Evolutionary conservation across 2,888 invertebrate genomes (phyloP).

Genomic region (Trachelus stipa): DNA sequence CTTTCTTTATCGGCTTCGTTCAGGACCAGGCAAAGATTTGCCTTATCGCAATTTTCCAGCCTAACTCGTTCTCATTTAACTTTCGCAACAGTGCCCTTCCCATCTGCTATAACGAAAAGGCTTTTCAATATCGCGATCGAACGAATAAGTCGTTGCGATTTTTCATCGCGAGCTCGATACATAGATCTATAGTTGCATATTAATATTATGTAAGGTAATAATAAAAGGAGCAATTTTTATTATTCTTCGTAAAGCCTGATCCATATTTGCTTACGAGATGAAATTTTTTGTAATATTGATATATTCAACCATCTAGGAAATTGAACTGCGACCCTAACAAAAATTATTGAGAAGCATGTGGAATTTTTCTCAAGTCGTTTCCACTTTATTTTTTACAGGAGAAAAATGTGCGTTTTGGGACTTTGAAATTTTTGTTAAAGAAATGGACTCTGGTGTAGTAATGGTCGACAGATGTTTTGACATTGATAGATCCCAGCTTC

Average conservation of each 20-base stretch:
- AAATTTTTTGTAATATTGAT: not conserved
- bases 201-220: not conserved
- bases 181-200: not conserved
- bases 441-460: not conserved
- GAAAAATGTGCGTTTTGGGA: not conserved
- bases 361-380: not conserved
- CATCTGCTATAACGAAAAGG: not conserved
- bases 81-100: constrained; percentile 28
- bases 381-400: not conserved
- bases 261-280: not conserved
- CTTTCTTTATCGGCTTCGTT: constrained; percentile 34
- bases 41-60: constrained; percentile 42
- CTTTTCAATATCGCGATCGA: not conserved
- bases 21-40: constrained; percentile 22
- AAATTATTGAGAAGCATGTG: not conserved
- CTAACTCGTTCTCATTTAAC: constrained; percentile 41
- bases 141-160: not conserved
- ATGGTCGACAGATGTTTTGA: constrained; percentile 64
- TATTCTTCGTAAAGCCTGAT: not conserved
- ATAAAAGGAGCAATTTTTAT: not conserved
- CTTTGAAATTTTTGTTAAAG: not conserved
- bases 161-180: not conserved
- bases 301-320: not conserved
- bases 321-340: not conserved
- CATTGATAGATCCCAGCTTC: constrained; percentile 89